Evolutionary conservation across 2,113 vertebrate genomes (phyloP).

Genomic region (Apodemus speciosus): DNA sequence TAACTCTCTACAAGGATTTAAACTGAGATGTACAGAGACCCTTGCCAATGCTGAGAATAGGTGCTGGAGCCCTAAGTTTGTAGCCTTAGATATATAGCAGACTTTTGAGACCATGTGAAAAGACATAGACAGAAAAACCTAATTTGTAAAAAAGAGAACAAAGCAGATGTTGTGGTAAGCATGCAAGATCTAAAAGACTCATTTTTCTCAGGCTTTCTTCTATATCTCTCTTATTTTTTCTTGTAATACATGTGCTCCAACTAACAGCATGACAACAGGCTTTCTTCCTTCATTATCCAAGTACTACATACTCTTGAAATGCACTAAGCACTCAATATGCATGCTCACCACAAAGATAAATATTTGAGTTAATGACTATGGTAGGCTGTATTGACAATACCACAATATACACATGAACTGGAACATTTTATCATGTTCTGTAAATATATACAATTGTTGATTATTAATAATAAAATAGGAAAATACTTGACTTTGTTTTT

Average conservation of each 20-base stretch:
- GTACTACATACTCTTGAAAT: neutral
- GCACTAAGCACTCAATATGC: neutral
- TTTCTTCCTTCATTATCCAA: neutral
- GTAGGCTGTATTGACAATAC: neutral
- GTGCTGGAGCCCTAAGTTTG: neutral
- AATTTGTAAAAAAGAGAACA: neutral
- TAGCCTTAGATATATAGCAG: neutral
- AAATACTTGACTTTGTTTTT: neutral
- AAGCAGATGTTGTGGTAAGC: conserved; percentile 31
- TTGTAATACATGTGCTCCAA: neutral
- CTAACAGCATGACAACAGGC: neutral
- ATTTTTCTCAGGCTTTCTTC: neutral
- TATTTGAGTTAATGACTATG: neutral
- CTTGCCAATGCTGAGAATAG: neutral
- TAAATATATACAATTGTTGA: neutral
- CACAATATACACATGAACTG: neutral
- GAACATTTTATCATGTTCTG: neutral
- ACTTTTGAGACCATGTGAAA: neutral
- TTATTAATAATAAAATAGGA: neutral
- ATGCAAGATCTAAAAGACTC: neutral
- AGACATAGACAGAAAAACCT: neutral
- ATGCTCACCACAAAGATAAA: neutral
- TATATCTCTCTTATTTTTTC: neutral
- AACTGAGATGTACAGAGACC: neutral
- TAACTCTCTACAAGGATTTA: conserved; percentile 13